Base-by-base conservation (phyloP, 2,888 invertebrate genomes). In the Eristalinus sepulchralis region DNA sequence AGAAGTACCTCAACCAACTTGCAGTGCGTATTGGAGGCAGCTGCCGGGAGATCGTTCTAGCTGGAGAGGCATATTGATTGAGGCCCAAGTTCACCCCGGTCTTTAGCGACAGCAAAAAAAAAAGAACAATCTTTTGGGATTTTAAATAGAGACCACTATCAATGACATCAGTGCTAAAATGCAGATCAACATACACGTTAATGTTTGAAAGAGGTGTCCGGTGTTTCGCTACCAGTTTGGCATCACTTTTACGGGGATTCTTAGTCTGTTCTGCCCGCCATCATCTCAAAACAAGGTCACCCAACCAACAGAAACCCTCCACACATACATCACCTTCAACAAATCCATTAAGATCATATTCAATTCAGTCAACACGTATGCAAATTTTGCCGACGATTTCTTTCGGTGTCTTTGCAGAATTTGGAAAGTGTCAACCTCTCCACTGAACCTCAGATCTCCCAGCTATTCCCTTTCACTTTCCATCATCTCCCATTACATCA, bases 391-490 rank as follows among this genome's bases (percentile, higher is more conserved):
- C 8, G 1, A 3, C 17, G 3, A 2, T 47, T 17, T 47, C 5
- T n/a, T 27, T 17, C 39, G n/a, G n/a, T 2, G 39, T 47, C 47
- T 17, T 17, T 17, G 47, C 60, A 6, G 17, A 66, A 66, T 47
- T 47, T 66, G 27, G 66, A 66, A 66, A 66, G 66, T 36, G n/a
- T 53, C 47, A 39, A 53, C 27, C 5, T 47, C 5, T 64, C 11
- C 24, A 27, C 39, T 27, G 31, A 66, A 47, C 31, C 47, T 27
- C 27, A 66, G 24, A 31, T 64, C 20, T 47, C 47, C 2, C 27
- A 17, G n/a, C 17, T 31, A n/a, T 10, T 47, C 11, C 27, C 66
- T 66, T 66, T 66, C 66, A 66, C 66, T 66, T 66, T 66, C 27
- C 24, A 27, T 24, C 10, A 6, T n/a, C 24, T n/a, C 47, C n/a